These are phyloP conservation scores for Labeo calbasu DNA, from an alignment of 2,797 vertebrate species.

Conservation along the genomic window DNA sequence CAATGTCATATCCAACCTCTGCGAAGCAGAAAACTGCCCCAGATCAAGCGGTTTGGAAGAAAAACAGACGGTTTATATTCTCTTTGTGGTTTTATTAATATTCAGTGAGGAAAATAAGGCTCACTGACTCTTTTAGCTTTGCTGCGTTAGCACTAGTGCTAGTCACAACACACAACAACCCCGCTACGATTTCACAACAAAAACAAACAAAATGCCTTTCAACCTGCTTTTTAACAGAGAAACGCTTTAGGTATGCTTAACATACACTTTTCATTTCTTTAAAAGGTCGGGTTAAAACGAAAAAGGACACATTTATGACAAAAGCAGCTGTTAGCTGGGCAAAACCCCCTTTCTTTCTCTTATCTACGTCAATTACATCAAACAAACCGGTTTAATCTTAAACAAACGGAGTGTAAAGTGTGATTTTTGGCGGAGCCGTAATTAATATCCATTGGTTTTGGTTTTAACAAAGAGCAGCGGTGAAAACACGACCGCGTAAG, in stretches of 20 bases:
- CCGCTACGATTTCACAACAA: conserved; percentile 31
- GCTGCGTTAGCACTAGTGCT: conserved; percentile 41
- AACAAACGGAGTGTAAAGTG: background rate
- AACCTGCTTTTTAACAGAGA: conserved; percentile 12
- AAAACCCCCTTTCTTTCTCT: conserved; percentile 4
- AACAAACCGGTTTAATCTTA: background rate
- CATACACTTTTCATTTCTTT: background rate
- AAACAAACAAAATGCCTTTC: conserved; percentile 17
- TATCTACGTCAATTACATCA: background rate
- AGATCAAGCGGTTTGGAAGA: background rate
- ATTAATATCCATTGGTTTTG: conserved; percentile 1
- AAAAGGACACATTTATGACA: conserved; percentile 16
- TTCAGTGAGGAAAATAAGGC: conserved; percentile 24
- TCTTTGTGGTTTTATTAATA: conserved; percentile 19
- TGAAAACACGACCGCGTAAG: conserved; percentile 15
- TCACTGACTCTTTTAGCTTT: conserved; percentile 37
- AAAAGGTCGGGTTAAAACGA: background rate
- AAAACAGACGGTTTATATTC: background rate
- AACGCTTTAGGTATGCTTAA: background rate
- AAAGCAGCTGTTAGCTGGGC: conserved; percentile 36
- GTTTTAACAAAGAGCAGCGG: conserved; percentile 36
- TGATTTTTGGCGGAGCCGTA: background rate
- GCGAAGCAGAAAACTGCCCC: background rate
- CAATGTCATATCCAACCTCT: background rate
- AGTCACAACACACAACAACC: conserved; percentile 47